Base-by-base conservation (phyloP, 2,797 vertebrate genomes). In the Rousettus madagascariensis region DNA sequence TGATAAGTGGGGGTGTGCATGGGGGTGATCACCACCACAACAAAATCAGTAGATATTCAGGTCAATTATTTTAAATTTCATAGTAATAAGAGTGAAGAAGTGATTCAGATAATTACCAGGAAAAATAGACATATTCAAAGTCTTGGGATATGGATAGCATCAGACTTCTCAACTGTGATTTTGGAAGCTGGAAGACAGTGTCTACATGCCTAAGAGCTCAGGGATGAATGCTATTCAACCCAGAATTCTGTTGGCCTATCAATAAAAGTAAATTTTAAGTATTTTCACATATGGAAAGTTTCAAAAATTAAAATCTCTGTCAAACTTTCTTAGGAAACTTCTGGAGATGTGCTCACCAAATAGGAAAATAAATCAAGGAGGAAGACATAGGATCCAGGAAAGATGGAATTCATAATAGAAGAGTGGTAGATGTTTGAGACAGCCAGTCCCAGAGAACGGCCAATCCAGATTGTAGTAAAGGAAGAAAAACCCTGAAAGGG, bases 11-110 rank as follows among this genome's bases (percentile, higher is more conserved):
- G 8, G 10, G 33, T 33, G 33, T 33, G 33, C 33, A 2, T 33
- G 33, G 33, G 33, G 33, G 33, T 33, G 33, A 33, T 33, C 43
- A 43, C 38, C 57, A 86, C 46, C 46, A 12, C 17, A 63, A 59
- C 9, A 83, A 74, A 71, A 65, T 17, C 3, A 69, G 61, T 41
- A 15, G 16, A n/a, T 86, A 69, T 66, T 74, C 7, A 68, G 11
- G n/a, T 26, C 75, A 79, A 89, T 65, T 78, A 74, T 71, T 94
- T 84, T 43, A 77, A 95, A 68, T 83, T 55, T 66, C 19, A 41
- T 86, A 77, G 49, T 15, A 84, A 26, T 4, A 43, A 53, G 13
- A 75, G 10, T 86, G 63, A 90, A 9, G 46, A 7, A 9, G 38
- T 72, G 26, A 86, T 91, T 89, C 65, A 88, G 72, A 90, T 17